Base-by-base conservation (phyloP, 2,888 invertebrate genomes). In the Eucera pruinosa region DNA sequence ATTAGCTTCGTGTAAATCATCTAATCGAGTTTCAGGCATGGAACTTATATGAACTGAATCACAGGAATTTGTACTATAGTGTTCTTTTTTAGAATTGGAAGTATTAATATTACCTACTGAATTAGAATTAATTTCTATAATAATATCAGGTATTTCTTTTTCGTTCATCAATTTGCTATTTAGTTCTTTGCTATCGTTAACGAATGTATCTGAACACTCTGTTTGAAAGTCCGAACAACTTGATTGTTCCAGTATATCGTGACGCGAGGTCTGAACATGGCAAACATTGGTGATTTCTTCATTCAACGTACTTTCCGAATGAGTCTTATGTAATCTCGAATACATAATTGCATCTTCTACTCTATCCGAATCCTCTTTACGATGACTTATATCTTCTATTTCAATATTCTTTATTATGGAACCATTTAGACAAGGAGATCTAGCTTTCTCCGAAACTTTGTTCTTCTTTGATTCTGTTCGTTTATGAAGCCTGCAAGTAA, bases 351-450 rank as follows among this genome's bases (percentile, higher is more conserved):
- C 89, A 50, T 88, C 86, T 20, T 85, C 83, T 50, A 86, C 84
- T 87, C 88, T 86, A 70, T 91, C 87, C 2, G 88, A 89, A 71
- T 91, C 90, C 61, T 90, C 90, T 75, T 90, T 91, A 5, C 90
- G 84, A 75, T 88, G 87, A 73, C 87, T 83, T 20, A 86, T 82
- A 62, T 89, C 88, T 20, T 79, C 75, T 36, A 86, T 54, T 66
- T 87, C 84, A n/a, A 69, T 67, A 54, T 80, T 79, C 23, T 78
- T 83, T 23, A 74, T 80, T 50, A 65, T 62, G 2, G 78, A 54
- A 72, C 73, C 79, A 48, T 67, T 81, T 45, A 83, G 77, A 54
- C 86, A 76, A 7, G 82, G 75, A 36, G 83, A 75, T 60, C 74
- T 82, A 73, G 83, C 83, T 64, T 89, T 88, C 39, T 87, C 86